Evolutionary conservation across 2,113 vertebrate species (phyloP), one percentile per base, ranked within the genome.

Genomic region (Laticauda colubrina): DNA sequence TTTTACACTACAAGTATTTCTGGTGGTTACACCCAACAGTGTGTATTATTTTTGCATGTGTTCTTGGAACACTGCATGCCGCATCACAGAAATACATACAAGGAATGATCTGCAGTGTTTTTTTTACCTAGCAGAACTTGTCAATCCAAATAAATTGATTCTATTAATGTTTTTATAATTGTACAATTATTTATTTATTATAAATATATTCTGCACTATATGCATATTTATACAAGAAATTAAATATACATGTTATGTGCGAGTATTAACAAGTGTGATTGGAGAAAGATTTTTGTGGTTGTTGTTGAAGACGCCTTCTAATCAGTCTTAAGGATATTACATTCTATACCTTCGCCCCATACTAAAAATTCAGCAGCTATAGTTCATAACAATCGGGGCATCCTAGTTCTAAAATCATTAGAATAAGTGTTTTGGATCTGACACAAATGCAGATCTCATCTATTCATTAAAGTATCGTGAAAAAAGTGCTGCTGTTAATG

Each of bases 1-100:
- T 93, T 96, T 96, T 92, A 95, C 94, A 96, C 51, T 91, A 11
- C 85, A 87, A 0, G 0, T 11, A 34, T 57, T 94, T 43, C 89
- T 53, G 51, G 81, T 87, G 26, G 91, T 88, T 93, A 64, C 92
- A 91, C 92, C 95, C 95, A 69, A 85, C 4, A 24, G 29, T 0
- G 0, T 1, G 1, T 90, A 86, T 9, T 96, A 95, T 93, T 75
- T 90, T 48, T 88, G 85, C 94, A 94, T 95, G 94, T 48, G 88
- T 91, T 90, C 85, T 20, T 89, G 59, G 64, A 81, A 48, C 53
- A 57, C 0, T 90, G 24, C 89, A 91, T 85, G 89, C 88, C 4
- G 61, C 48, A 56, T 3, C 51, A 92, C 54, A 11, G 90, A 93
- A 21, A 53, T 54, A 45, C 69, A 12, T 45, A 93, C 12, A 89